Conservation (phyloP, 2,888 invertebrate species). For the Metallyticus violacea region DNA sequence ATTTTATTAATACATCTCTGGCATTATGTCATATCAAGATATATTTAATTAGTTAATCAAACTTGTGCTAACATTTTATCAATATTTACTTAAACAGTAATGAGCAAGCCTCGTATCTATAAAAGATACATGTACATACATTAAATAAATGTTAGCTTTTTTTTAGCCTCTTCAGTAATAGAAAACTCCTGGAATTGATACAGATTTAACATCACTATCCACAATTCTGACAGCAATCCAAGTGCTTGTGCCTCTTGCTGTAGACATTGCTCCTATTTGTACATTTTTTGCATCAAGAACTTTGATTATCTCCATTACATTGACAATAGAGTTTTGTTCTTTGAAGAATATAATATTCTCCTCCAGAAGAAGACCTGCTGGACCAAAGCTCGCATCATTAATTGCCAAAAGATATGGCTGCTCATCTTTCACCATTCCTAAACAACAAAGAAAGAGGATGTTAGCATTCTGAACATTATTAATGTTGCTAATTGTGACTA, state of each 20-base stretch:
- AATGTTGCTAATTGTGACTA: too few species aligned
- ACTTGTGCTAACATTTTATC: too few species aligned
- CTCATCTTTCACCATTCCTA: slow-evolving; percentile 44
- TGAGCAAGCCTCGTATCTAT: too few species aligned
- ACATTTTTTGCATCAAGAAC: slow-evolving; percentile 40
- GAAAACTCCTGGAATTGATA: slow-evolving; percentile 14
- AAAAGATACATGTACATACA: too few species aligned
- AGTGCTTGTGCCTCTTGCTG: slow-evolving; percentile 39
- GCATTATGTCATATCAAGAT: too few species aligned
- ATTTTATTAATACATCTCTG: too few species aligned
- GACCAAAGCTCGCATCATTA: slow-evolving; percentile 43
- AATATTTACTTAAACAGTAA: too few species aligned
- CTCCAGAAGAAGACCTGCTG: slow-evolving; percentile 42
- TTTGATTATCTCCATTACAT: slow-evolving; percentile 42
- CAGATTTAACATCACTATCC: slow-evolving; percentile 18
- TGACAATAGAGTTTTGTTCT: slow-evolving; percentile 33
- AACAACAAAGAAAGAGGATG: not conserved
- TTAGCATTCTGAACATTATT: too few species aligned
- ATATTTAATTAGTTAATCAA: too few species aligned
- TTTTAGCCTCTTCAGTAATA: slow-evolving; percentile 20
- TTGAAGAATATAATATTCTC: slow-evolving; percentile 36
- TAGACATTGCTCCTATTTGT: slow-evolving; percentile 42
- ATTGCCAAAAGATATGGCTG: slow-evolving; percentile 43
- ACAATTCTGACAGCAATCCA: slow-evolving; percentile 45
- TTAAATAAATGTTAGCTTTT: too few species aligned